These are phyloP conservation scores for Vulpes lagopus DNA, from an alignment of 2,113 vertebrate species.

Conservation along the genomic window DNA sequence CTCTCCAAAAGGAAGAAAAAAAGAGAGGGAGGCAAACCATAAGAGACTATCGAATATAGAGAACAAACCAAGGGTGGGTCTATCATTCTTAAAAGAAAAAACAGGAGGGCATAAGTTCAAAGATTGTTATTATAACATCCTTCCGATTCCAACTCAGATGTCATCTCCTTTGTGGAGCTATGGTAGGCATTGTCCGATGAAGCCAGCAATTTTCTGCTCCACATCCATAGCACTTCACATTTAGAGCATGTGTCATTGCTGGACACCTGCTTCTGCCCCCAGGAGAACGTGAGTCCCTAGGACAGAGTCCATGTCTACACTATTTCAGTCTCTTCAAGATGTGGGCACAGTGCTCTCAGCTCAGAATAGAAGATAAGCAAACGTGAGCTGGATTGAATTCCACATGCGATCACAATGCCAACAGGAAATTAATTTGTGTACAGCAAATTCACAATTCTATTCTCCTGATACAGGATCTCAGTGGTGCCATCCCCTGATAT, in stretches of 20 bases:
- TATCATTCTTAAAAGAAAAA: slow-evolving; percentile 31
- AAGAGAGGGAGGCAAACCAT: neutral
- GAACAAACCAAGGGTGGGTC: neutral
- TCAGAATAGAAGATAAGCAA: slow-evolving; percentile 17
- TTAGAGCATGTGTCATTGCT: neutral
- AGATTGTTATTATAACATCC: neutral
- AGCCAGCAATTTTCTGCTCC: neutral
- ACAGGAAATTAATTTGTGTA: slow-evolving; percentile 37
- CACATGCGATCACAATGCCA: neutral
- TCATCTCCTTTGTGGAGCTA: neutral
- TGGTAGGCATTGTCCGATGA: neutral
- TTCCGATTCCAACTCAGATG: neutral
- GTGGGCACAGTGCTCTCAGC: neutral
- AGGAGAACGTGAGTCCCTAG: neutral
- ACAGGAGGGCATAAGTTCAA: neutral
- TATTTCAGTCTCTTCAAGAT: neutral
- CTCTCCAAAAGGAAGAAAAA: neutral
- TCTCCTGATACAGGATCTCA: neutral
- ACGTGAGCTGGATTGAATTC: neutral
- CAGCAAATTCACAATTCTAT: neutral
- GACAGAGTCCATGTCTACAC: neutral
- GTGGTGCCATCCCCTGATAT: neutral
- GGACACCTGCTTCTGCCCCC: neutral
- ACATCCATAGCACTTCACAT: too few species aligned
- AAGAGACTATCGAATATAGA: neutral